Conservation (phyloP, 2,113 vertebrate genomes). For the Progne subis region DNA sequence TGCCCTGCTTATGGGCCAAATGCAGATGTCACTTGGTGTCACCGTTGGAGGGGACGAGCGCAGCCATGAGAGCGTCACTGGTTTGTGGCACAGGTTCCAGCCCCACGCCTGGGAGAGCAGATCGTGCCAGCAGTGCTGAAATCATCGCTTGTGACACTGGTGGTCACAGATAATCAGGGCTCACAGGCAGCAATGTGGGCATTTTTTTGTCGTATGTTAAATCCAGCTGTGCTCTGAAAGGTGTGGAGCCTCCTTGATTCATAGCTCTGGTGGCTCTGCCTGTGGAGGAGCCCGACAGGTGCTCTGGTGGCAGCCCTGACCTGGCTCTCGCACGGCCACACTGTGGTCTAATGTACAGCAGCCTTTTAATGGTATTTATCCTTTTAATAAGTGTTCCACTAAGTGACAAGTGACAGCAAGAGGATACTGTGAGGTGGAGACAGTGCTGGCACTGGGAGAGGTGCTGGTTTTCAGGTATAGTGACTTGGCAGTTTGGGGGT, state of each 20-base stretch:
- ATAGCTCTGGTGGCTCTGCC: background rate
- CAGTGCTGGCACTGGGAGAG: background rate
- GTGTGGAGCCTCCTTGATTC: background rate
- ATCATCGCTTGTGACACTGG: constrained; percentile 57
- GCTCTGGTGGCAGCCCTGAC: background rate
- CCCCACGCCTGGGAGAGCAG: background rate
- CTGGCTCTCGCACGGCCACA: rapidly evolving
- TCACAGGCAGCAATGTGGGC: background rate
- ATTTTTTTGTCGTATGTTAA: background rate
- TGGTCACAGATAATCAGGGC: background rate
- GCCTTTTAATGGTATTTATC: too few species aligned
- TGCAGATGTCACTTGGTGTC: constrained; percentile 80
- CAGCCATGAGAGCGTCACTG: background rate
- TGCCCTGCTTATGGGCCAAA: constrained; percentile 81
- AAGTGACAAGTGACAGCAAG: background rate
- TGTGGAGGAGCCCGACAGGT: background rate
- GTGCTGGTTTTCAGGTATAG: background rate
- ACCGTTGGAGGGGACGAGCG: constrained; percentile 65
- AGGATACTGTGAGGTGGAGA: background rate
- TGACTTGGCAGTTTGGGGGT: background rate
- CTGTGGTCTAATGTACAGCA: background rate
- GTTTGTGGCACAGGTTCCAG: background rate
- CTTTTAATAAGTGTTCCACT: background rate
- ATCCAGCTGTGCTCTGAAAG: background rate
- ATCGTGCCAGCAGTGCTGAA: background rate